A percentile compares a stretch with the other conserved stretches of the same genome.
Evolutionary conservation across 2,113 vertebrate genomes (phyloP).

Genomic region (Melanostigma gelatinosum): DNA sequence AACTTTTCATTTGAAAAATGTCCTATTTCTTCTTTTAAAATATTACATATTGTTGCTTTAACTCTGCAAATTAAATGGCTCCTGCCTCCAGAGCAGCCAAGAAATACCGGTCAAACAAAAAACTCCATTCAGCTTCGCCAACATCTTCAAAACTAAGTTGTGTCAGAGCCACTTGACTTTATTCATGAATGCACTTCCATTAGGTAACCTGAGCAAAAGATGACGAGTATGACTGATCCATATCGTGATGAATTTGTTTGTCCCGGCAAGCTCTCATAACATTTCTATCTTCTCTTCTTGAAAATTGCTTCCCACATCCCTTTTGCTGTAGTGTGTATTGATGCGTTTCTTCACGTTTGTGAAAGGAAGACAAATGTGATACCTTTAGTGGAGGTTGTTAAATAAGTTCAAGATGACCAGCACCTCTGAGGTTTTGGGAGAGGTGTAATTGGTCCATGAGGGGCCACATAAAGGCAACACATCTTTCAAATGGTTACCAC

Average conservation of each 20-base stretch:
- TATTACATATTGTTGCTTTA: background rate
- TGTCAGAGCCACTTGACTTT: background rate
- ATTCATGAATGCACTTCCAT: constrained; percentile 1
- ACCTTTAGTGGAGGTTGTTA: constrained; percentile 8
- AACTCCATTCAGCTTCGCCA: background rate
- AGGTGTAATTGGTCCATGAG: constrained; percentile 68
- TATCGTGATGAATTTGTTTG: background rate
- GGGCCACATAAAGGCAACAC: constrained; percentile 52
- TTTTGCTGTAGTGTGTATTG: background rate
- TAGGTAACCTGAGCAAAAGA: background rate
- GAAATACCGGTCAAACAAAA: background rate
- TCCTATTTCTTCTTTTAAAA: background rate
- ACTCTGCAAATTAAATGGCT: background rate
- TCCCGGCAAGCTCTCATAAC: background rate
- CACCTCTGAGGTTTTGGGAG: constrained; percentile 24
- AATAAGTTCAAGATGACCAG: constrained; percentile 43
- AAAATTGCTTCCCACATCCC: background rate
- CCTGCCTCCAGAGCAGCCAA: background rate
- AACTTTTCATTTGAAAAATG: background rate
- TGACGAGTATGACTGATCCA: background rate
- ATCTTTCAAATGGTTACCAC: constrained; percentile 51
- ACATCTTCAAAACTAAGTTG: background rate
- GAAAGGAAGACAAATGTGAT: constrained; percentile 24
- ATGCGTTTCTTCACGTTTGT: constrained; percentile 26
- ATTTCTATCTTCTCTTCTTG: background rate